A percentile compares a stretch with the other conserved stretches of the same genome.
phyloP scores from a whole-genome alignment of 2,113 vertebrate species.

The Castor canadensis region DNA sequence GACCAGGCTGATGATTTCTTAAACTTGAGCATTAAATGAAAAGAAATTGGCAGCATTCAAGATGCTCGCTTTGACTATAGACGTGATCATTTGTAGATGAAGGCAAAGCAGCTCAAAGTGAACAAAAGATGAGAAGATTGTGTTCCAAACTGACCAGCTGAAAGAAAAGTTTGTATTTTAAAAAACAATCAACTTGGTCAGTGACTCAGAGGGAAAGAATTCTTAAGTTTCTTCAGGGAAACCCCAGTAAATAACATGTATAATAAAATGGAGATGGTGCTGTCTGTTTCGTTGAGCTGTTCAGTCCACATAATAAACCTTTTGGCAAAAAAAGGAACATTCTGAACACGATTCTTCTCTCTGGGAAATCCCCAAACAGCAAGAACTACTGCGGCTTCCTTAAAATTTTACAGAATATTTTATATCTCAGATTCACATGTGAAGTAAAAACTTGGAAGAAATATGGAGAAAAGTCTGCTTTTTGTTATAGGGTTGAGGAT shows the following conservation, averaged over 20 bases:
- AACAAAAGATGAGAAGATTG: slow-evolving; percentile 75
- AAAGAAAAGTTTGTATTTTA: slow-evolving; percentile 86
- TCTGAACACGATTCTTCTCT: slow-evolving; percentile 73
- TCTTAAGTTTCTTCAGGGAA: slow-evolving; percentile 86
- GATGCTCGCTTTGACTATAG: slow-evolving; percentile 57
- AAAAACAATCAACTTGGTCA: slow-evolving; percentile 84
- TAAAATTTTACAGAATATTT: slow-evolving; percentile 58
- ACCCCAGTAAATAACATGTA: slow-evolving; percentile 86
- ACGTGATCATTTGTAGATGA: slow-evolving; percentile 77
- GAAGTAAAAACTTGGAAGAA: slow-evolving; percentile 72
- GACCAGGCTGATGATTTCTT: slow-evolving; percentile 35
- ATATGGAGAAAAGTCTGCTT: slow-evolving; percentile 57
- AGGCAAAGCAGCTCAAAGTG: slow-evolving; percentile 70
- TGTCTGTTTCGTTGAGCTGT: slow-evolving; percentile 75
- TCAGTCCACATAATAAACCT: slow-evolving; percentile 79
- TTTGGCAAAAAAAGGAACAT: slow-evolving; percentile 71
- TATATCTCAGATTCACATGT: slow-evolving; percentile 53
- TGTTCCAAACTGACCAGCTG: slow-evolving; percentile 85
- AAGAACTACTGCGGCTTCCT: slow-evolving; percentile 68
- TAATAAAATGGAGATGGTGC: slow-evolving; percentile 81
- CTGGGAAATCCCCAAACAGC: slow-evolving; percentile 78
- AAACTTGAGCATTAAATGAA: slow-evolving; percentile 6
- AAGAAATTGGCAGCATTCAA: slow-evolving; percentile 63
- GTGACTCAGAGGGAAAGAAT: slow-evolving; percentile 87
- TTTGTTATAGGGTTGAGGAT: slow-evolving; percentile 60